phyloP scores from a whole-genome alignment of 30 jellyfish, hydroid and myxozoan species.

The Aurelia sp. region DNA sequence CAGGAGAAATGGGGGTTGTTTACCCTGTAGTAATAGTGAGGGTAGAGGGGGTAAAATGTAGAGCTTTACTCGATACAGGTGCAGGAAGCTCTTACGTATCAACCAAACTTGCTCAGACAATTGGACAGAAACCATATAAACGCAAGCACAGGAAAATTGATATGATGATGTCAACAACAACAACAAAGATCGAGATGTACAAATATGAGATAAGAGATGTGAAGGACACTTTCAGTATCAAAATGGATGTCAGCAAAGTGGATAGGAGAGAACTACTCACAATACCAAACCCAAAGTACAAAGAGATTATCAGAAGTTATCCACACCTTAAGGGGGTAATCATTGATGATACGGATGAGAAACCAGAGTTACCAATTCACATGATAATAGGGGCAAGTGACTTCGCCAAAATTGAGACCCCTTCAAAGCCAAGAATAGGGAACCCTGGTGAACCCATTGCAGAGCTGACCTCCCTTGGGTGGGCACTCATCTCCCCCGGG shows the following conservation, averaged over 20 bases:
- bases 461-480: conserved; percentile 62
- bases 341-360: conserved; percentile 9
- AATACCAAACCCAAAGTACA: conserved; percentile 56
- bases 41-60: conserved; percentile 47
- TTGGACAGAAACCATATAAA: conserved; percentile 26
- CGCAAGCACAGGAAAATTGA: conserved; percentile 28
- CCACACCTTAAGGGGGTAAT: conserved; percentile 10
- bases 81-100: conserved; percentile 63
- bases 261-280: conserved; percentile 27
- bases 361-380: conserved; percentile 62
- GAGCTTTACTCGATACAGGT: conserved; percentile 63
- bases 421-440: conserved; percentile 43
- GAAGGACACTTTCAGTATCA: neutral
- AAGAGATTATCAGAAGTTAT: neutral
- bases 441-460: conserved; percentile 71
- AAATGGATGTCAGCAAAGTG: conserved; percentile 42
- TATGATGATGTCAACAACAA: conserved; percentile 39
- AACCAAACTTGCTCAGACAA: neutral
- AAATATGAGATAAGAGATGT: conserved; percentile 7
- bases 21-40: conserved; percentile 56
- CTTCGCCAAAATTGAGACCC: conserved; percentile 47
- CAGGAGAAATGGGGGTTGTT: conserved; percentile 32
- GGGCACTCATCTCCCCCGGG: conserved; percentile 69
- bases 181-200: conserved; percentile 36
- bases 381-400: conserved; percentile 55